A percentile compares a stretch with the other conserved stretches of the same genome.
These are phyloP conservation scores for Drosophila busckii DNA, from an alignment of 1,140 invertebrate species.

Conservation along the genomic window DNA sequence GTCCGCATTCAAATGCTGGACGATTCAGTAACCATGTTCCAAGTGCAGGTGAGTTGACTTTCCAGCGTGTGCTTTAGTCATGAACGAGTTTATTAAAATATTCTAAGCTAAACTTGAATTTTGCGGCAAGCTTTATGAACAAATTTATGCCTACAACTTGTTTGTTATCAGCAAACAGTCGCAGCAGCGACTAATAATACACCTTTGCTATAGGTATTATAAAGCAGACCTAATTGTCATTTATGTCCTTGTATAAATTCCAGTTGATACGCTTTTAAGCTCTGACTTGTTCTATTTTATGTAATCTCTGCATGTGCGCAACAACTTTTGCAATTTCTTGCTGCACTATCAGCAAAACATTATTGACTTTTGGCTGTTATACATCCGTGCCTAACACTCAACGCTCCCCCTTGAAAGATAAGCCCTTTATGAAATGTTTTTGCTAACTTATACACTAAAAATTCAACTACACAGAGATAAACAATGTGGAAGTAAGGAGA, in stretches of 20 bases:
- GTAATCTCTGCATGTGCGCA: not conserved
- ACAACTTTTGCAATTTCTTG: conserved; percentile 17
- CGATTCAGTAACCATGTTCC: conserved; percentile 92
- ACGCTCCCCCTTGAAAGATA: conserved; percentile 7
- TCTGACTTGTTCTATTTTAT: conserved; percentile 9
- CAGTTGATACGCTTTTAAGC: not conserved
- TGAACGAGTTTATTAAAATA: no score
- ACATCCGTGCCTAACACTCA: not conserved
- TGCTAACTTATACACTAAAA: not conserved
- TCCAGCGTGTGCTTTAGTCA: no score
- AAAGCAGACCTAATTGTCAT: no score
- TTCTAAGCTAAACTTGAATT: no score
- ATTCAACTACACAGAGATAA: conserved; percentile 9
- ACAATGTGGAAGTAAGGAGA: conserved; percentile 15
- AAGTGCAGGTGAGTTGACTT: conserved; percentile 89
- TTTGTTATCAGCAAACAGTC: no score
- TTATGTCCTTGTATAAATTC: conserved; percentile 1
- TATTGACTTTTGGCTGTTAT: conserved; percentile 22
- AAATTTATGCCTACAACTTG: no score
- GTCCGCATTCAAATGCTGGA: conserved; percentile 93
- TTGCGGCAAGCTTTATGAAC: no score
- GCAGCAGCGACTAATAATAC: no score
- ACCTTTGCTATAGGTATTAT: no score
- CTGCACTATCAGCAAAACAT: conserved; percentile 20
- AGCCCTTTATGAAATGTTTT: conserved; percentile 13